A percentile compares a stretch with the other conserved stretches of the same genome.
These are phyloP conservation scores for Coelogynopora nodosa DNA, from an alignment of 2,888 invertebrate species.

Conservation along the genomic window DNA sequence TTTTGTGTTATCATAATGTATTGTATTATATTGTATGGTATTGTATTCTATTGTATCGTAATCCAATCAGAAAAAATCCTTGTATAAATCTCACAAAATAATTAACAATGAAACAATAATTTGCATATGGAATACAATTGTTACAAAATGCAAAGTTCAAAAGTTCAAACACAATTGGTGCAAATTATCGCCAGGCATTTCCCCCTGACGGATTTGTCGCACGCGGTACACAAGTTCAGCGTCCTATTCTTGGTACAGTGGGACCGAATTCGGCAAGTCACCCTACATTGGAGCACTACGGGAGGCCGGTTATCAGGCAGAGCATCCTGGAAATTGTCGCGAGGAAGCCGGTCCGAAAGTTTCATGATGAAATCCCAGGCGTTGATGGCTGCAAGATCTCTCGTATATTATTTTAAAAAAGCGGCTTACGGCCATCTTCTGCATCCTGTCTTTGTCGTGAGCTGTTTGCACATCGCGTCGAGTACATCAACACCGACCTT, in stretches of 20 bases:
- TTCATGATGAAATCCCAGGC: background rate
- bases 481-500: slow-evolving; percentile 21
- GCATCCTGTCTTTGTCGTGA: slow-evolving; percentile 12
- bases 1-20: too few relatives aligned
- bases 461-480: slow-evolving; percentile 7
- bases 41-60: too few relatives aligned
- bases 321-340: background rate
- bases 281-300: background rate
- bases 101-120: too few relatives aligned
- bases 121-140: background rate
- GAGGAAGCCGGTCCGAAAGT: slow-evolving; percentile 6
- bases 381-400: slow-evolving; percentile 3
- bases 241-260: slow-evolving; percentile 8
- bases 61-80: too few relatives aligned
- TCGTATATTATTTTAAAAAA: background rate
- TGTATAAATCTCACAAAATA: too few relatives aligned
- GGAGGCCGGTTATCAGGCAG: background rate
- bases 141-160: background rate
- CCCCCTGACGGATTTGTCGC: background rate
- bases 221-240: background rate
- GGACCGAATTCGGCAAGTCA: background rate
- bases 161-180: background rate
- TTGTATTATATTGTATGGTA: too few relatives aligned
- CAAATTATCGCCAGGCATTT: slow-evolving; percentile 9
- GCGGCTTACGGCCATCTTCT: slow-evolving; percentile 11